phyloP scores from a whole-genome alignment of 2,113 vertebrate genomes.

The Tachycineta bicolor region DNA sequence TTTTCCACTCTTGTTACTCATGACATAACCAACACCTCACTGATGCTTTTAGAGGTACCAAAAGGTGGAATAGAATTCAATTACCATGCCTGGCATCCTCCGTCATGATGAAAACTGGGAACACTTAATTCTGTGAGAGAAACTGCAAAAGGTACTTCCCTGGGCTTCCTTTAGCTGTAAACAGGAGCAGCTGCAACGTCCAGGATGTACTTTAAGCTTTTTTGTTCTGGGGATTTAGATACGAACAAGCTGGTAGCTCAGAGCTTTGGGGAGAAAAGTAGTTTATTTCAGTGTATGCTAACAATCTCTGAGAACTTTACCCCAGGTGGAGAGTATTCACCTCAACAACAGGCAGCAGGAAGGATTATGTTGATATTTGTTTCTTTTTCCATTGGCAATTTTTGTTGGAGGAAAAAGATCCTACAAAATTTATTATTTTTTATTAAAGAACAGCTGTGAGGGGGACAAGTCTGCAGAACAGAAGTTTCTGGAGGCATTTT shows the following conservation, averaged over 20 bases:
- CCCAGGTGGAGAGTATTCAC: neutral
- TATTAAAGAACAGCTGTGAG: neutral
- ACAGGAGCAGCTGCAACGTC: neutral
- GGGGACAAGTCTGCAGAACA: neutral
- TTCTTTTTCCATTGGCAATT: constrained; percentile 9
- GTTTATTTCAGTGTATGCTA: neutral
- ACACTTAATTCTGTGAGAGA: neutral
- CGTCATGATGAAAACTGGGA: neutral
- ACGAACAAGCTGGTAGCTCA: neutral
- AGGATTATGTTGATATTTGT: neutral
- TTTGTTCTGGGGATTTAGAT: neutral
- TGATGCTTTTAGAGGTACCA: neutral
- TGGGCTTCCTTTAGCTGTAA: neutral
- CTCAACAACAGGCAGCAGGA: neutral
- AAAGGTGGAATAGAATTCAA: neutral
- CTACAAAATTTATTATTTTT: constrained; percentile 31
- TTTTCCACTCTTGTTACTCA: neutral
- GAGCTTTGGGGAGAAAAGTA: neutral
- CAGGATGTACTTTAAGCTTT: neutral
- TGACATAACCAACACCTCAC: neutral
- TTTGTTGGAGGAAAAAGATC: neutral
- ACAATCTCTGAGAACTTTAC: neutral
- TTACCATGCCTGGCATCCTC: neutral
- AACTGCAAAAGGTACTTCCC: neutral
- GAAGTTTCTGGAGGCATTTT: constrained; percentile 23